These are phyloP conservation scores for Emydocephalus ijimae DNA, from an alignment of 2,113 vertebrate species.

Conservation along the genomic window DNA sequence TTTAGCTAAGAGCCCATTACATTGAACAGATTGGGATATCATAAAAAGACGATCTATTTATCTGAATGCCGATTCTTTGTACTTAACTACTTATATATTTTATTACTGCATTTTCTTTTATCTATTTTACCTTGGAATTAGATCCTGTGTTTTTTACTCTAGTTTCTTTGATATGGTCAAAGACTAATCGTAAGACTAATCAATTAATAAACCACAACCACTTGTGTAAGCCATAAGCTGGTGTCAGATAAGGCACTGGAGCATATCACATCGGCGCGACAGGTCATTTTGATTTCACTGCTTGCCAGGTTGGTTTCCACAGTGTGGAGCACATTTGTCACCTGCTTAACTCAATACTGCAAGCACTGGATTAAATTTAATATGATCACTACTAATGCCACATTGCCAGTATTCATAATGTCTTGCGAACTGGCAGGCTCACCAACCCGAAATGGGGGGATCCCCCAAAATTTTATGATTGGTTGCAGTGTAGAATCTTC, in stretches of 20 bases:
- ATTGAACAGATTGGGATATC: too few species aligned
- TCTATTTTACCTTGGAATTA: background rate
- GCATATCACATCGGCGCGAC: background rate
- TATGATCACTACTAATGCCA: background rate
- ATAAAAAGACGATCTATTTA: too few species aligned
- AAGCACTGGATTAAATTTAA: background rate
- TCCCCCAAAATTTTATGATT: background rate
- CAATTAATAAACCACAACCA: background rate
- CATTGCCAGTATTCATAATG: background rate
- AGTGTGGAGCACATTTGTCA: background rate
- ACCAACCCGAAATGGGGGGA: background rate
- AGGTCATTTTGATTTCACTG: background rate
- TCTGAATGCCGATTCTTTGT: too few species aligned
- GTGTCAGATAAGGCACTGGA: background rate
- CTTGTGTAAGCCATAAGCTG: background rate
- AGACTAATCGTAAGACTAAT: background rate
- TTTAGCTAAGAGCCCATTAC: too few species aligned
- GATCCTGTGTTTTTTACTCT: background rate
- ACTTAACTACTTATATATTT: too few species aligned
- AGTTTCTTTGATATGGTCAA: background rate
- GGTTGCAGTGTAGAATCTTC: rapidly evolving
- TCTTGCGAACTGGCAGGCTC: background rate
- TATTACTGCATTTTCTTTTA: background rate
- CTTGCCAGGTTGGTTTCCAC: background rate
- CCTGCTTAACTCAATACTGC: background rate